Base-by-base conservation (phyloP, 2,797 vertebrate genomes). In the Periparus ater region DNA sequence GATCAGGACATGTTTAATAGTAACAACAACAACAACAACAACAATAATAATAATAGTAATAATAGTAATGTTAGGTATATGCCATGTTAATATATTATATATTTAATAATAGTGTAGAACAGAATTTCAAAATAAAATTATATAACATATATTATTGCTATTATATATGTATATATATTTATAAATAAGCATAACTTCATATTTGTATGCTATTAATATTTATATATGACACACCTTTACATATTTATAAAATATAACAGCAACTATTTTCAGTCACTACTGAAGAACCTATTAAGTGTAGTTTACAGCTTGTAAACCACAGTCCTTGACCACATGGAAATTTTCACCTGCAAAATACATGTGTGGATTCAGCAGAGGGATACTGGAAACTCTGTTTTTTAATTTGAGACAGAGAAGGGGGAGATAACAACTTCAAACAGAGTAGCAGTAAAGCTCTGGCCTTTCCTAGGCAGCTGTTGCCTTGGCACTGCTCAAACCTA, bases 401-500 rank as follows among this genome's bases (percentile, higher is more conserved):
- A 14, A 10, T 0, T 38, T 26, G 40, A 26, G 3, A 29, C 0
- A 34, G 14, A 30, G 57, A 34, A 55, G 21, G 34, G 7, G 9
- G 20, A 57, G 21, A 63, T 25, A 27, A 29, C 4, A 15, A n/a
- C 57, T 51, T 70, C 29, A n/a, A 48, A 44, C 36, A 51, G 19
- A 6, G 20, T 25, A 55, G 23, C 42, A 76, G 57, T 38, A 23
- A 57, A 76, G 63, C 27, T 62, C 42, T 50, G 36, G 23, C 57
- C 29, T 51, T 70, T 89, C 38, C 63, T 1, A 1, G 50, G 23
- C 44, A 82, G 71, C 36, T 55, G 36, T 9, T 57, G 23, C 40
- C 57, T 58, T 51, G 72, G 50, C 57, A 63, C 44, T 26, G 36
- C 36, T 57, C 55, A 50, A 70, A 62, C 11, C 23, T 13, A 20